Base-by-base conservation (phyloP, 2,113 vertebrate genomes). In the Istiophorus platypterus region DNA sequence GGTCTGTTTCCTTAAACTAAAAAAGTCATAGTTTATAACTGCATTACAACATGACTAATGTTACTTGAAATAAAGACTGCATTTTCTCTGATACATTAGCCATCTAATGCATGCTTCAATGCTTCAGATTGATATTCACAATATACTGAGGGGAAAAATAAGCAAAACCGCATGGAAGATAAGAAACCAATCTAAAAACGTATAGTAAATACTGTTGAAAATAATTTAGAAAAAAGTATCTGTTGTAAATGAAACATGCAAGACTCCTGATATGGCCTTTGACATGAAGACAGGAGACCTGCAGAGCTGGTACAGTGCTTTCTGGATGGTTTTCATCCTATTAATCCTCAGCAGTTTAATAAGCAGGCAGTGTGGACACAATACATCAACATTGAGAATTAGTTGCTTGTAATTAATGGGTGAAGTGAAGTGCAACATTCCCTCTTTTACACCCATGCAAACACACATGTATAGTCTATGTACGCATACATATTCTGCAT, bases 291-390 rank as follows among this genome's bases (percentile, higher is more conserved):
- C 54, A 51, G 58, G 47, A 68, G 41, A 66, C 66, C 68, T 82
- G 58, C 58, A 80, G 66, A 85, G 47, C 49, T 76, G 73, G 6
- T 31, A 72, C 76, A 85, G 59, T 63, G 78, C 70, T 78, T 58
- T 29, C 57, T n/a, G 26, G 34, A 65, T 70, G 74, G 54, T 27
- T 62, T 62, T 69, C 26, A n/a, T 71, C 79, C 72, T 75, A 71
- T 88, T 82, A 88, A 82, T 80, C 73, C 59, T 52, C 22, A 64
- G 85, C 67, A 72, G 80, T 18, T 90, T 83, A 91, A 92, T 91
- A 91, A 89, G 85, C 88, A 90, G 83, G 81, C 88, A 87, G 76
- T 73, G 45, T 78, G 68, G 67, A 72, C n/a, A 62, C 29, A 39
- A 69, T 73, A 75, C 71, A 92, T 93, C 79, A 79, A 91, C n/a